Conservation (phyloP, 2,797 vertebrate species). For the Enteromius viviparus region DNA sequence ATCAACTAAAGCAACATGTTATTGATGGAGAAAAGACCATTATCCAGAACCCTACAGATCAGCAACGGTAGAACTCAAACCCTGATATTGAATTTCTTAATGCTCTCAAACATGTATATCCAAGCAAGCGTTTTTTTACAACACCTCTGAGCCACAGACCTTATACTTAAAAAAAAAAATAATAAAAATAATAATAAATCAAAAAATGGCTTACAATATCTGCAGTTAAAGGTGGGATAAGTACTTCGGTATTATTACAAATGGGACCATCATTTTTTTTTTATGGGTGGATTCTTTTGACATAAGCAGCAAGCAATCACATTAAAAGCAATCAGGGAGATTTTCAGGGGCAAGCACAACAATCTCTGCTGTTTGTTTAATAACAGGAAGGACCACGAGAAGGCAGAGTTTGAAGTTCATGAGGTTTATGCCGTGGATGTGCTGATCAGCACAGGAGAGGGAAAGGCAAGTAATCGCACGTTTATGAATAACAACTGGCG, state of each 20-base stretch:
- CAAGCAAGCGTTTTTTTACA: background rate
- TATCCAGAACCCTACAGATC: constrained; percentile 97
- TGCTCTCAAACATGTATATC: background rate
- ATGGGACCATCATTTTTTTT: background rate
- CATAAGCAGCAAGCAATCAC: background rate
- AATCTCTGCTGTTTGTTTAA: constrained; percentile 2
- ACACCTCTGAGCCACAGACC: too few species aligned
- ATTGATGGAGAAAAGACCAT: constrained; percentile 98
- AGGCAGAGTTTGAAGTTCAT: constrained; percentile 96
- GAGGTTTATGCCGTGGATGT: constrained; percentile 98
- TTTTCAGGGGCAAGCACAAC: background rate
- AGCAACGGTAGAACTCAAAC: constrained; percentile 85
- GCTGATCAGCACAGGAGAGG: constrained; percentile 96
- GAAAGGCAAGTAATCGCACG: constrained; percentile 83
- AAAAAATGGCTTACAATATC: too few species aligned
- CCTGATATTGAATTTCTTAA: background rate
- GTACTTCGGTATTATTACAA: background rate
- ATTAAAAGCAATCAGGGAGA: background rate
- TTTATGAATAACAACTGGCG: background rate
- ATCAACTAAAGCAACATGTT: constrained; percentile 96
- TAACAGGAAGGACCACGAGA: constrained; percentile 95
- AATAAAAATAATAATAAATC: too few species aligned
- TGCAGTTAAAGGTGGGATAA: too few species aligned
- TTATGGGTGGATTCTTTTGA: background rate
- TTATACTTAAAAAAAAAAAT: too few species aligned